Evolutionary conservation across 2,113 vertebrate genomes (phyloP).

Genomic region (Chitala chitala): DNA sequence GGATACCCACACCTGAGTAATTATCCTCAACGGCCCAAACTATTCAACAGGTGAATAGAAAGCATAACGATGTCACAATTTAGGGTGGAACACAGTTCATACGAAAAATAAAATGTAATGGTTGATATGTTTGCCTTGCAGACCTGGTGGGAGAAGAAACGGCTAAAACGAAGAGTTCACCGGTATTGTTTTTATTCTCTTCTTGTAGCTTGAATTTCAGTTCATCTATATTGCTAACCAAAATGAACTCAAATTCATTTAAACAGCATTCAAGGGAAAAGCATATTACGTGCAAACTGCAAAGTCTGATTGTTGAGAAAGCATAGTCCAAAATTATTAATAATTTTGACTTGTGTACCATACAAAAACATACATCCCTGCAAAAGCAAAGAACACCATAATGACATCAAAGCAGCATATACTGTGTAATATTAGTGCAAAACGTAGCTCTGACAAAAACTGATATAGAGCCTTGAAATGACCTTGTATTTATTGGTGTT

Average conservation of each 20-base stretch:
- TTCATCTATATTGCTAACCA: conserved; percentile 3
- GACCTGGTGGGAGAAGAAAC: conserved; percentile 1
- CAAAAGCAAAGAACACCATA: too few relatives aligned
- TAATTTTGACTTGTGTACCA: too few relatives aligned
- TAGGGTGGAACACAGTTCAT: neutral
- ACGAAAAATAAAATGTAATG: neutral
- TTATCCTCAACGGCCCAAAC: too few relatives aligned
- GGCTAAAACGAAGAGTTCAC: conserved; percentile 10
- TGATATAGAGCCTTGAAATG: neutral
- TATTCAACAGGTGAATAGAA: neutral
- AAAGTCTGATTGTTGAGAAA: too few relatives aligned
- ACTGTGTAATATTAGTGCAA: neutral
- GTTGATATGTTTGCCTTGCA: conserved; percentile 13
- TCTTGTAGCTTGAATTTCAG: neutral
- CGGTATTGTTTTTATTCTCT: conserved; percentile 26
- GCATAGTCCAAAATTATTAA: too few relatives aligned
- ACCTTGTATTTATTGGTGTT: too few relatives aligned
- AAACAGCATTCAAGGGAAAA: too few relatives aligned
- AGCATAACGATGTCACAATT: neutral
- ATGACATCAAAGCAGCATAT: too few relatives aligned
- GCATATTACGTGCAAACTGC: too few relatives aligned
- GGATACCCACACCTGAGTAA: too few relatives aligned
- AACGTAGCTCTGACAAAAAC: neutral
- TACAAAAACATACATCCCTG: too few relatives aligned
- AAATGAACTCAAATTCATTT: too few relatives aligned